Base-by-base conservation (phyloP, 2,113 vertebrate genomes). In the Tupaia chinensis region DNA sequence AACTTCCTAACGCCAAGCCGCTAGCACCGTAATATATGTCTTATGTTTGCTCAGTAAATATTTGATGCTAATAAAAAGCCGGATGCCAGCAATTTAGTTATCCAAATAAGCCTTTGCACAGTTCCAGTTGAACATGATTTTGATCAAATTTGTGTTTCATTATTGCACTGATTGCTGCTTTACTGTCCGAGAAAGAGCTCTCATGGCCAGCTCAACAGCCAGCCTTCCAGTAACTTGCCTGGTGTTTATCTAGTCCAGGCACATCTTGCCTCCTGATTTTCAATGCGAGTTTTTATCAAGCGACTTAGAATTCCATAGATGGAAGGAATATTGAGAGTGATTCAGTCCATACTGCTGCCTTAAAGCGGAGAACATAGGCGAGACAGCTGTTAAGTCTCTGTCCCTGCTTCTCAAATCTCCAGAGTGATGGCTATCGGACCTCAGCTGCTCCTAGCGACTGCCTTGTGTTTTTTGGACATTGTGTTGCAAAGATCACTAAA, bases 401-500 rank as follows among this genome's bases (percentile, higher is more conserved):
- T 70, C 34, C 17, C 0, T 16, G 44, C 44, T n/a, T 6, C 68
- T n/a, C 74, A 65, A n/a, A 54, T 95, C 93, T 94, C 87, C 44
- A 83, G 84, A 91, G 80, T 58, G 70, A 80, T 66, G 86, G 29
- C 85, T 74, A 25, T 97, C 85, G 7, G 32, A 69, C 66, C 53
- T 65, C 85, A 83, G 86, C 34, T 56, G 13, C n/a, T 89, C 29
- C 16, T 16, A 20, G 70, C 91, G 23, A 44, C 53, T 23, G 44
- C 58, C 58, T 83, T 77, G 54, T 74, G 84, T 54, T 85, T 95
- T 93, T 89, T 63, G 34, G 83, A 90, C 89, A 94, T 89, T 97
- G 91, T 97, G 74, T 95, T 96, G 76, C 86, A 97, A 95, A 97
- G 96, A 95, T 93, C 91, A 96, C 91, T 96, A 93, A 97, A 96